phyloP scores from a whole-genome alignment of 1,140 invertebrate species.

The Holcopasites calliopsidis region DNA sequence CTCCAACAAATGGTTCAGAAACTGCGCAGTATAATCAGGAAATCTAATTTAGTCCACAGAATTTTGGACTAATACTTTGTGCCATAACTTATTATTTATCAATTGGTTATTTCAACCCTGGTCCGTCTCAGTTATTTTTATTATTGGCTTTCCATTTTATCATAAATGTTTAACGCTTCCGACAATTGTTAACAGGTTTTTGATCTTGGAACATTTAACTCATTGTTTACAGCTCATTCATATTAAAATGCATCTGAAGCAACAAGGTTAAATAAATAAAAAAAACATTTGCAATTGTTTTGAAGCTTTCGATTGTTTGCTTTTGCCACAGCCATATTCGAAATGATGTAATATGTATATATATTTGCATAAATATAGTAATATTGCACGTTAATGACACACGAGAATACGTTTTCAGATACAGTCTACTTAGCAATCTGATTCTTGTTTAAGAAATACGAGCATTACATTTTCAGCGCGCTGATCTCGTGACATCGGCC shows the following conservation, averaged over 20 bases:
- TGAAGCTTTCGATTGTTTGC: too few relatives aligned
- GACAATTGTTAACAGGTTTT: too few relatives aligned
- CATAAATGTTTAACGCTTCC: too few relatives aligned
- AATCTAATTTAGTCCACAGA: background rate
- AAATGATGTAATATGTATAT: background rate
- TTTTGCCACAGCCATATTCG: too few relatives aligned
- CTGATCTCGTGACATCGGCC: background rate
- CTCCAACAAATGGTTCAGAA: background rate
- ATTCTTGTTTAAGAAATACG: slow-evolving; percentile 8
- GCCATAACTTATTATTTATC: too few relatives aligned
- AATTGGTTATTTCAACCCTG: background rate
- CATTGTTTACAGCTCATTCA: too few relatives aligned
- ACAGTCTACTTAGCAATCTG: background rate
- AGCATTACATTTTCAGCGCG: background rate
- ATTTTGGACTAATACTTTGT: background rate
- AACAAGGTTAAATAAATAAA: too few relatives aligned
- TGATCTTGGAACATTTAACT: too few relatives aligned
- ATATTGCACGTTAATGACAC: background rate
- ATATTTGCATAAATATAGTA: too few relatives aligned
- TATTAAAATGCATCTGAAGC: too few relatives aligned
- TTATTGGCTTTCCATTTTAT: background rate
- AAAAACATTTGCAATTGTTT: too few relatives aligned
- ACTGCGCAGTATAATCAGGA: background rate
- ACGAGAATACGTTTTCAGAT: background rate
- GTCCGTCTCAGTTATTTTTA: background rate